Base-by-base conservation (phyloP, 2,888 invertebrate genomes). In the Nomada ruficornis region DNA sequence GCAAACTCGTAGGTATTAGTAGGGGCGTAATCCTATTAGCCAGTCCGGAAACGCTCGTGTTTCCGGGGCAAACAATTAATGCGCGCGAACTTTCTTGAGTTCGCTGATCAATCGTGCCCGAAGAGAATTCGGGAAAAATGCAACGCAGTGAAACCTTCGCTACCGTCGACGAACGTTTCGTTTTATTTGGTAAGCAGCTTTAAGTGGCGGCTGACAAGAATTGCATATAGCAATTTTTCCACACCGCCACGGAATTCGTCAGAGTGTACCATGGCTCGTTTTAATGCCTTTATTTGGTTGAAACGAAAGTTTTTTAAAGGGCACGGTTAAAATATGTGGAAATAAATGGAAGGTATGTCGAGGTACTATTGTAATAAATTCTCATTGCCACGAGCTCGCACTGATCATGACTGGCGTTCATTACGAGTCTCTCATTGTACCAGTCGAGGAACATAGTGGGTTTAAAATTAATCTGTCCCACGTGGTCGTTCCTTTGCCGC, bases 21-120 rank as follows among this genome's bases (percentile, higher is more conserved):
- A 52, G 11, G 36, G 36, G 26, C n/a, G 62, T 64, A 71, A 77
- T 71, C 76, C 63, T 63, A 71, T 77, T 59, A 64, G 23, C 4
- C 5, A 15, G 57, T 23, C 13, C 36, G 70, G 20, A 18, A 52
- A 59, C 36, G 77, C 44, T 52, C 20, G 20, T 52, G 52, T 55
- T 65, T 54, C 20, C 77, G 20, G 5, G 52, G 65, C 65, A 60
- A 73, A 77, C 77, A 65, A 65, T 77, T 73, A 73, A 73, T 52
- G 2, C 64, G 52, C 59, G 23, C 26, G 52, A 73, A 60, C 52
- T 20, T 65, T 18, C 42, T 36, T 44, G 10, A 9, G 23, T 13
- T 18, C 26, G 26, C 26, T 20, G 47, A 63, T 11, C 10, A 23
- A 18, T 50, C 18, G 15, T 18, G 23, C 2, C 7, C 15, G 63